Evolutionary conservation across 2,888 invertebrate species (phyloP), one percentile per base, ranked within the genome.

Genomic region (Lacanobia wlatinum): DNA sequence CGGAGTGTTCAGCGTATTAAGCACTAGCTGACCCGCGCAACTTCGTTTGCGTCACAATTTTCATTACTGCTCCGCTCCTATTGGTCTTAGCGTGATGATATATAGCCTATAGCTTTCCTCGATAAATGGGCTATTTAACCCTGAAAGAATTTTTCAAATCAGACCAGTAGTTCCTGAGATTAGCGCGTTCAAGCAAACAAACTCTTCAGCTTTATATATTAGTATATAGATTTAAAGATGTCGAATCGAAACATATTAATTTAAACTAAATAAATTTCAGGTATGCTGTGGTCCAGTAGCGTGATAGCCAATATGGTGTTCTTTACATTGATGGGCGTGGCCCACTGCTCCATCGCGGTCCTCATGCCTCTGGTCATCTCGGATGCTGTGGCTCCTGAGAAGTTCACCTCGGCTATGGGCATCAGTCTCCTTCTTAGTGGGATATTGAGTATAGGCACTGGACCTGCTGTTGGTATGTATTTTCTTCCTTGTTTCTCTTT

Each of bases 321-420:
- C 46, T 80, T 83, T 23, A 58, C 69, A 10, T 34, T 80, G 10
- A 75, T 67, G 50, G 80, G 80, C 0, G 63, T 40, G 40, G 34
- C 80, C 2, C 80, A 80, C 46, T 80, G 80, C n/a, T 80, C 38
- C 18, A 64, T 80, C 7, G 69, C 53, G 2, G 80, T 80, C 1
- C 69, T 83, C 4, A 0, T 61, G 0, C 80, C 80, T 10, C 3
- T 83, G 10, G 80, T 80, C 12, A 28, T 80, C 34, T 70, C 80
- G 6, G 80, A 80, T 0, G 40, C 48, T 16, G 84, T 83, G 8
- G 52, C 56, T 2, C 80, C 80, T 12, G 66, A 74, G 23, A 74
- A 80, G 53, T 80, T 83, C n/a, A 80, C 80, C 4, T 74, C 80
- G 18, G 80, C 80, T 21, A 34, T 80, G 63, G 75, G 80, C 38